Evolutionary conservation across 1,140 invertebrate species (phyloP), one percentile per base, ranked within the genome.

Genomic region (Mylabris phalerata): DNA sequence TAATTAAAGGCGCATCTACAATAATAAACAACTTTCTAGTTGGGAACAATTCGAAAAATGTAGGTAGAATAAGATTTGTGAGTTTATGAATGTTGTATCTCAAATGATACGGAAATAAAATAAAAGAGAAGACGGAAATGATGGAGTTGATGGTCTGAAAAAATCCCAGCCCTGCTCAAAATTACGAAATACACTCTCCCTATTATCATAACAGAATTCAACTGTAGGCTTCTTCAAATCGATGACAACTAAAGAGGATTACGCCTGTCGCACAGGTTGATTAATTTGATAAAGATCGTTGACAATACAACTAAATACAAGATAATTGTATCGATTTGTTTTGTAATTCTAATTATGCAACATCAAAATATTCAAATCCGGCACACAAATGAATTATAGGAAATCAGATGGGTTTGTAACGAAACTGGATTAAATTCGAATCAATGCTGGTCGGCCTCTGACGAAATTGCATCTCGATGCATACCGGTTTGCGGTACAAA

Each of bases 31-130:
- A 32, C 4, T 2, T 32, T 32, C 7, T 7, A 5, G 4, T 5
- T 32, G 32, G 32, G 7, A 32, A 32, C 32, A 32, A 32, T 32
- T 61, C 58, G 59, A 61, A 47, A 58, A 64, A 61, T 64, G 62
- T 62, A 59, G 57, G 61, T 62, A 52, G 62, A 57, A 57, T 60
- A 60, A 60, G 60, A 65, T 62, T 65, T 57, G 60, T 65, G 63
- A 52, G 55, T 57, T 61, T 19, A 19, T 48, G 59, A 57, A 57
- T 56, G 59, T 19, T 19, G 19, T 46, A 48, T 47, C 56, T 64
- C 57, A 64, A 64, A 64, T 64, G 63, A 64, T 58, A 58, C 57
- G 60, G 63, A 64, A 64, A 64, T 64, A 62, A 64, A 64, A 64
- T 62, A 61, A 64, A 60, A 59, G 52, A 52, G 41, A 54, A 61